A percentile compares a stretch with the other conserved stretches of the same genome.
Conservation (phyloP, 2,888 invertebrate species). For the Megamerina dolium region DNA sequence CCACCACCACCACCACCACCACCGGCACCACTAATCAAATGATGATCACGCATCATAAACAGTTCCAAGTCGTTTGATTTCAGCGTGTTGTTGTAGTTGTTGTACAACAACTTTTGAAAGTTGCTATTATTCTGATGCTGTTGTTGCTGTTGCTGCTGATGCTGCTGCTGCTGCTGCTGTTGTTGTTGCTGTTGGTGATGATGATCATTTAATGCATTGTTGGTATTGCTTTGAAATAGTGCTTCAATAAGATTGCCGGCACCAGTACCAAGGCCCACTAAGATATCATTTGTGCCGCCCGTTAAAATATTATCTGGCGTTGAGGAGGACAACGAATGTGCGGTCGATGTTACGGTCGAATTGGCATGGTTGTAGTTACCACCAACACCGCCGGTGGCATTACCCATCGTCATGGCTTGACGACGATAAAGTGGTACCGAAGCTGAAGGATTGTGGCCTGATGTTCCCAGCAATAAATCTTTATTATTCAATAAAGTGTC, state of each 20-base stretch:
- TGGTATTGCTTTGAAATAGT: slow-evolving; percentile 35
- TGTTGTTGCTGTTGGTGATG: too few species aligned
- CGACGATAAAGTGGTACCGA: slow-evolving; percentile 53
- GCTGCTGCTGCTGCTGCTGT: too few species aligned
- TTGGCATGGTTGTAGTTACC: slow-evolving; percentile 19
- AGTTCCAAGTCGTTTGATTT: slow-evolving; percentile 40
- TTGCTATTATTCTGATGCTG: slow-evolving; percentile 9
- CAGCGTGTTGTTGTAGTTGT: slow-evolving; percentile 31
- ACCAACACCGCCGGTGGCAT: slow-evolving; percentile 23
- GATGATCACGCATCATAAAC: slow-evolving; percentile 29
- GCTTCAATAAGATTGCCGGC: slow-evolving; percentile 42
- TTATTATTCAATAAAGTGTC: slow-evolving; percentile 27
- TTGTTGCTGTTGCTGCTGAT: too few species aligned
- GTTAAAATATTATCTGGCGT: slow-evolving; percentile 33
- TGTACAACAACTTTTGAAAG: slow-evolving; percentile 29
- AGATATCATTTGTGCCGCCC: slow-evolving; percentile 26
- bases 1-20: slow-evolving; percentile 9
- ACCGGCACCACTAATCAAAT: slow-evolving; percentile 16
- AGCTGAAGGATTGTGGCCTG: slow-evolving; percentile 18
- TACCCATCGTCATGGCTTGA: slow-evolving; percentile 44
- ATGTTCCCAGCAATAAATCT: slow-evolving; percentile 23
- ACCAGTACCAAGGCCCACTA: slow-evolving; percentile 32
- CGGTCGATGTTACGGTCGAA: slow-evolving; percentile 24
- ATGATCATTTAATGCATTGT: too few species aligned
- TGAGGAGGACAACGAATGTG: slow-evolving; percentile 29